These are phyloP conservation scores for Psilanteris sp. DNA, from an alignment of 1,140 invertebrate species.

Conservation along the genomic window DNA sequence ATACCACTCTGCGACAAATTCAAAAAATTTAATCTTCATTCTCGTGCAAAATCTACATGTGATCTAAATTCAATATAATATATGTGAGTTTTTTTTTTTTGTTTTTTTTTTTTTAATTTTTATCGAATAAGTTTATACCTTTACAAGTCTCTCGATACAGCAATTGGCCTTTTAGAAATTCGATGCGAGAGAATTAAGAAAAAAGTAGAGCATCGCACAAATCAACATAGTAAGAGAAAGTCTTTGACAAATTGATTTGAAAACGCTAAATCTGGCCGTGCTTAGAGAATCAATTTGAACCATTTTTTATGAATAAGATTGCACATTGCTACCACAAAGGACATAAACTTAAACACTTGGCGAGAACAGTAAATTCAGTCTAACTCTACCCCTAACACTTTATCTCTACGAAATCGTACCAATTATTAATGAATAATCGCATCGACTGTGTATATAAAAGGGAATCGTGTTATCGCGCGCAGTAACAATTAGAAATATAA, in stretches of 20 bases:
- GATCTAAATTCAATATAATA: slow-evolving; percentile 43
- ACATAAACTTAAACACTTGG: neutral
- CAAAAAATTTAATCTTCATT: slow-evolving; percentile 44
- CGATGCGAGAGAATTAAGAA: slow-evolving; percentile 6
- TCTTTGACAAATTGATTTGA: neutral
- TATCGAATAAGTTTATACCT: slow-evolving; percentile 25
- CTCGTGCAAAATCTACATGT: slow-evolving; percentile 55
- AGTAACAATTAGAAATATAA: slow-evolving; percentile 4
- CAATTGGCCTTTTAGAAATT: slow-evolving; percentile 27
- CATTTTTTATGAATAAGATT: neutral
- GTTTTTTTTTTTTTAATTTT: too few species aligned
- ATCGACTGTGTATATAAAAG: neutral
- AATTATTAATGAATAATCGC: neutral
- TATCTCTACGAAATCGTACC: too few species aligned
- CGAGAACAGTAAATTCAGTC: too few species aligned
- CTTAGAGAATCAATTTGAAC: slow-evolving; percentile 6
- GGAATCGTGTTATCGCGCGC: slow-evolving; percentile 7
- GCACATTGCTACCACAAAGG: neutral
- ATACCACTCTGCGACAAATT: slow-evolving; percentile 2
- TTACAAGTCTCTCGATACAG: slow-evolving; percentile 20
- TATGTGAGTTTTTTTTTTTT: slow-evolving; percentile 34
- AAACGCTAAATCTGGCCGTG: too few species aligned
- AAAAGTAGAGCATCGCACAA: slow-evolving; percentile 3
- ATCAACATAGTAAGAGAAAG: slow-evolving; percentile 10
- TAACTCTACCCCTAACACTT: too few species aligned